Evolutionary conservation across 2,797 vertebrate genomes (phyloP).

Genomic region (Nannoperca australis): DNA sequence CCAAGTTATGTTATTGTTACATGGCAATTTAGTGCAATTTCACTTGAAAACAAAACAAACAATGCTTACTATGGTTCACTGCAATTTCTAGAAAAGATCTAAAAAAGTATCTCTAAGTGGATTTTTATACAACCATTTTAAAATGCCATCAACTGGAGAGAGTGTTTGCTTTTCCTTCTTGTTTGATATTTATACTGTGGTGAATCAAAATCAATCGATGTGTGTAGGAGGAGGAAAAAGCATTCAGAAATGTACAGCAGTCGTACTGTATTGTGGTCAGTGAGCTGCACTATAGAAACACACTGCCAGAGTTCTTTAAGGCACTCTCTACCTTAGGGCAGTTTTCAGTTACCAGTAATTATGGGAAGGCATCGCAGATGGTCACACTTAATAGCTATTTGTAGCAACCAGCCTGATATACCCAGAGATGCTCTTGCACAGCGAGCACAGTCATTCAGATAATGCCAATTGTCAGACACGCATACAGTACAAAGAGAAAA

Average conservation of each 20-base stretch:
- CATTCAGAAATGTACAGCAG: not conserved
- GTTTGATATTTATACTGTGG: not conserved
- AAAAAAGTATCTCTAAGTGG: not conserved
- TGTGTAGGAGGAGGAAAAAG: not conserved
- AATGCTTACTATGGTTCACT: not conserved
- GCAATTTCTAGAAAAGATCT: not conserved
- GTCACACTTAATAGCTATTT: constrained; percentile 45
- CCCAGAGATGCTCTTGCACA: constrained; percentile 31
- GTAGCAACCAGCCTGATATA: constrained; percentile 38
- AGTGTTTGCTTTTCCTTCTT: not conserved
- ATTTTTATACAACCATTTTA: not conserved
- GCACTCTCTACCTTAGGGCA: constrained; percentile 5
- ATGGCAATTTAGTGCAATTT: not conserved
- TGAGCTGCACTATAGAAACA: constrained; percentile 4
- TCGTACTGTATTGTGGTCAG: not conserved
- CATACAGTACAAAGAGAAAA: constrained; percentile 49
- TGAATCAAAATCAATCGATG: not conserved
- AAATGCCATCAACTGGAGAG: not conserved
- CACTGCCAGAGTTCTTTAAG: constrained; percentile 15
- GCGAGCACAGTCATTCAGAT: constrained; percentile 53
- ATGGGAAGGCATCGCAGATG: constrained; percentile 35
- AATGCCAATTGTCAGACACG: constrained; percentile 60
- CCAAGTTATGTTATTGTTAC: not conserved
- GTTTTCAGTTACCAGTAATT: constrained; percentile 41
- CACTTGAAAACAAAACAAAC: too few species aligned